Evolutionary conservation across 2,797 vertebrate species (phyloP), one percentile per base, ranked within the genome.

Genomic region (Harpagifer antarcticus): DNA sequence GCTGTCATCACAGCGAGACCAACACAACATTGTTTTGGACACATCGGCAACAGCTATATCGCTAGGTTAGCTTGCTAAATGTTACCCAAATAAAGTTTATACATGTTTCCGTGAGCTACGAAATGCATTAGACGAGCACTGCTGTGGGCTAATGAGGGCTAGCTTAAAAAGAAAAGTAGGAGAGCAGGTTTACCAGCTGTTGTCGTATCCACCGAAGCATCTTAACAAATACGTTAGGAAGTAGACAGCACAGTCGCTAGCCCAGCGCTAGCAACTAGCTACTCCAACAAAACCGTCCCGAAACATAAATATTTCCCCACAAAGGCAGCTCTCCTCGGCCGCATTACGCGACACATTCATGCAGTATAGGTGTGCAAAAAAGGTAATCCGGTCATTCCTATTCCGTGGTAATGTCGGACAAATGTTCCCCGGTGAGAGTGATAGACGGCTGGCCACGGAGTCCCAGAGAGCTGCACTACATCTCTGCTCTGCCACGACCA

Each of bases 121-220:
- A 12, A 8, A 15, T 12, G 8, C 14, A 15, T 7, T 12, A 2
- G 1, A 16, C 16, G 31, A 2, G n/a, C 13, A 0, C 4, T 44
- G 27, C 13, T 7, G 10, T 37, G 9, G 20, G 37, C n/a, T 52
- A 17, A 13, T 14, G 8, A 2, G 19, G 4, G 40, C 17, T 44
- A 70, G 9, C 49, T 44, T 17, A 40, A 3, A 9, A 3, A 59
- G 7, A 72, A 49, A 80, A 27, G 62, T 53, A 59, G 3, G 19
- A 68, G 44, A 56, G 40, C 1, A 20, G 23, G 47, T 59, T 82
- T 95, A 98, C 97, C 97, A 99, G 95, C 96, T 98, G 98, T 92
- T 98, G 97, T 87, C 97, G 97, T 88, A 97, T 94, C 97, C 97
- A 98, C 86, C 97, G 97, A 84, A 96, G 94, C 97, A 98, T 98